Percentiles rank a stretch among this genome's conserved stretches.
phyloP scores from a whole-genome alignment of 2,888 invertebrate genomes.

The Rotaria sp. region DNA sequence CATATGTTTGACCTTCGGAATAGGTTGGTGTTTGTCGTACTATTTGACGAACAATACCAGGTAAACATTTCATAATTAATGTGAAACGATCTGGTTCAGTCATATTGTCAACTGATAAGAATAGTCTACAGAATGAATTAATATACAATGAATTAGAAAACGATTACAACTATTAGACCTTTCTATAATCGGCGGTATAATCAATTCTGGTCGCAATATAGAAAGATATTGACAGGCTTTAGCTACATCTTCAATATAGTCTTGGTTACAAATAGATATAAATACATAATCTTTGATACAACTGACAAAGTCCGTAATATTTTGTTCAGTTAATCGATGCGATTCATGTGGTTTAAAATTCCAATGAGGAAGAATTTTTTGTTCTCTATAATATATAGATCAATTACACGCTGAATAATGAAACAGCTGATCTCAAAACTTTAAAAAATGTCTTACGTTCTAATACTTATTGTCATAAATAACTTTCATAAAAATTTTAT shows the following conservation, averaged over 20 bases:
- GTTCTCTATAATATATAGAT: not conserved
- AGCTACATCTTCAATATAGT: slow-evolving; percentile 62
- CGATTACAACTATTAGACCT: too few species aligned
- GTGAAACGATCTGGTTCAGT: slow-evolving; percentile 72
- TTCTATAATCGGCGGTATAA: slow-evolving; percentile 75
- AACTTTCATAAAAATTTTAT: too few species aligned
- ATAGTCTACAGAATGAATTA: too few species aligned
- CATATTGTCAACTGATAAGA: slow-evolving; percentile 64
- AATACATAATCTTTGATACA: slow-evolving; percentile 67
- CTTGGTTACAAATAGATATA: slow-evolving; percentile 71
- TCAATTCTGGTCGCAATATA: slow-evolving; percentile 70
- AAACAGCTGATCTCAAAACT: too few species aligned
- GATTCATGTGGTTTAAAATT: slow-evolving; percentile 61
- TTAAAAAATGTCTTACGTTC: too few species aligned
- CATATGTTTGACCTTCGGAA: too few species aligned
- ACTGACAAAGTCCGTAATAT: slow-evolving; percentile 71
- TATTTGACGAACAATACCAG: slow-evolving; percentile 54
- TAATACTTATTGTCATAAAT: not conserved
- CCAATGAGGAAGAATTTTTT: not conserved
- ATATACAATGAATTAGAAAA: too few species aligned
- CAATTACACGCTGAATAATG: too few species aligned
- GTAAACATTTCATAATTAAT: slow-evolving; percentile 55
- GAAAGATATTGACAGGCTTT: slow-evolving; percentile 69
- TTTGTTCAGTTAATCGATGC: too few species aligned
- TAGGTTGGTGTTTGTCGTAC: slow-evolving; percentile 57